Conservation (phyloP, 2,113 vertebrate genomes). For the Diglossa brunneiventris region DNA sequence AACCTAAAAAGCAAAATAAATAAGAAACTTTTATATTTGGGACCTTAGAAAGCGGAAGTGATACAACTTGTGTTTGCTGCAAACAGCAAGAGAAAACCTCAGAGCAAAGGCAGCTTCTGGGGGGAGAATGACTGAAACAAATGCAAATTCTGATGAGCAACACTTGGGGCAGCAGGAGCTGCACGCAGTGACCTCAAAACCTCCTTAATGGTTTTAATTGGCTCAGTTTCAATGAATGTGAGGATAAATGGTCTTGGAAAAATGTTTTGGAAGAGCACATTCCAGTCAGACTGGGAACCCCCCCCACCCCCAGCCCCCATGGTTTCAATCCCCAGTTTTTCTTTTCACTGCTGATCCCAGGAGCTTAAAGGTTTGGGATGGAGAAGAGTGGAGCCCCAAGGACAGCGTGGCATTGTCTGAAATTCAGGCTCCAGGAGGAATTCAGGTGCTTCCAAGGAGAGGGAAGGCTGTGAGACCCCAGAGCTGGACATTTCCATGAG, state of each 20-base stretch:
- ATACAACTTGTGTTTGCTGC: not conserved
- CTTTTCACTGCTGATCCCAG: not conserved
- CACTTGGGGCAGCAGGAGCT: not conserved
- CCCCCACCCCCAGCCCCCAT: too few relatives aligned
- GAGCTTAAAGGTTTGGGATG: not conserved
- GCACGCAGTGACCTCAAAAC: not conserved
- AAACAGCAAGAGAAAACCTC: not conserved
- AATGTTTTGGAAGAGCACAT: not conserved
- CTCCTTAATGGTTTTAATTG: not conserved
- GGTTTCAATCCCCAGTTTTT: not conserved
- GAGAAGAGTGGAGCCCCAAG: not conserved
- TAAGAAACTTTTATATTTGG: not conserved
- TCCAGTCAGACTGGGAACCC: not conserved
- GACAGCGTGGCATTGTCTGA: fast-evolving
- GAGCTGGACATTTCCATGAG: fast-evolving
- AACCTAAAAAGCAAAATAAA: not conserved
- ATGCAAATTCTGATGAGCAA: not conserved
- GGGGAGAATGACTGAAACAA: not conserved
- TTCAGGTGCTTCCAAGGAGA: not conserved
- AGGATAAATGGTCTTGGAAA: not conserved
- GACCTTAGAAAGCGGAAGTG: not conserved
- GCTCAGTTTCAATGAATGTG: not conserved
- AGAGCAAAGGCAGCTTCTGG: not conserved
- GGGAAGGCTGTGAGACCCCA: not conserved
- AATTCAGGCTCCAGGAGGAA: not conserved